Conservation (phyloP, 92 coral and sea anemone genomes). For the Porites rus region DNA sequence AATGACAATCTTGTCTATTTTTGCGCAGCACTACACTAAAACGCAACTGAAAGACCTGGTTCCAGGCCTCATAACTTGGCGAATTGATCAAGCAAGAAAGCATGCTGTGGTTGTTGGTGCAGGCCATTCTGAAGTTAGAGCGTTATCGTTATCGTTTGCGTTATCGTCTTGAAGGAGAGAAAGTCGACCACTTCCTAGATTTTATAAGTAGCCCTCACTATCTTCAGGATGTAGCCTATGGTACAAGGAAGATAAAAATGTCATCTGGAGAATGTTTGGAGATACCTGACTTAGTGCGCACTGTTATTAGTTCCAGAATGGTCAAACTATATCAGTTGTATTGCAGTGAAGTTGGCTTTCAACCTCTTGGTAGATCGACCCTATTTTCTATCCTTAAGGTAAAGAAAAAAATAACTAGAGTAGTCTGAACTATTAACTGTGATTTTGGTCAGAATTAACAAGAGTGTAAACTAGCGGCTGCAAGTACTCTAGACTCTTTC, state of each 20-base stretch:
- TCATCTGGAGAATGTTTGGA: constrained; percentile 40
- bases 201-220: constrained; percentile 56
- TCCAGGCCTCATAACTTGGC: constrained; percentile 64
- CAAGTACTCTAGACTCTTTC: not conserved
- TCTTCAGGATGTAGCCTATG: constrained; percentile 58
- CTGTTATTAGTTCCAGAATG: constrained; percentile 49
- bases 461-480: not conserved
- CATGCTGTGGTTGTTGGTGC: constrained; percentile 12
- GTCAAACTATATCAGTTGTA: constrained; percentile 48
- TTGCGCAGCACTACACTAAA: too few relatives aligned
- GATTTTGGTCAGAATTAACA: not conserved
- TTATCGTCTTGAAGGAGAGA: constrained; percentile 32
- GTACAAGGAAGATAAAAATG: constrained; percentile 51
- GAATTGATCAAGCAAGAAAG: constrained; percentile 27
- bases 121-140: constrained; percentile 28
- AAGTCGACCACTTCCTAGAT: constrained; percentile 67
- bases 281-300: constrained; percentile 56
- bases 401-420: not conserved
- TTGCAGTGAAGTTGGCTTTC: constrained; percentile 40
- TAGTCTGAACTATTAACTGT: not conserved
- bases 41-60: constrained; percentile 39
- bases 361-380: constrained; percentile 55
- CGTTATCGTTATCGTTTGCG: too few relatives aligned
- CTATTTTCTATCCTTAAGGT: constrained; percentile 57
- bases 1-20: constrained; percentile 49